Conservation (phyloP, 2,888 invertebrate genomes). For the Harmothoe impar region DNA sequence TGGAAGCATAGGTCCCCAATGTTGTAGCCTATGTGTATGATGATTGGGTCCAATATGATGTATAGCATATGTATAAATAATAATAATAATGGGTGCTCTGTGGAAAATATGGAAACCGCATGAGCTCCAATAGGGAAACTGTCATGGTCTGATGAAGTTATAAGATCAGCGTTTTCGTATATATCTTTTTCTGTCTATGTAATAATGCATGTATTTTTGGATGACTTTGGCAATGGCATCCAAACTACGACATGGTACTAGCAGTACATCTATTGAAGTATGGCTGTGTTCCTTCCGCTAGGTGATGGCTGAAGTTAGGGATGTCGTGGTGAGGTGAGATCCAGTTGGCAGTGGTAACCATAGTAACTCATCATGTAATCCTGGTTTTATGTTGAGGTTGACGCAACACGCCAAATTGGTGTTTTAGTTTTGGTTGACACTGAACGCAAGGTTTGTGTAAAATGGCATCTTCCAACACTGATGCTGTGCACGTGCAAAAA, state of each 20-base stretch:
- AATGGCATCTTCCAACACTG: no score
- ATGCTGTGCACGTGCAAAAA: no score
- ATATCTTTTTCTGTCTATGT: background rate
- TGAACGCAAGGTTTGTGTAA: no score
- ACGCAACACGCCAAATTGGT: no score
- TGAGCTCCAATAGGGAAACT: constrained; percentile 1
- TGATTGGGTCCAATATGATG: background rate
- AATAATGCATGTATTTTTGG: background rate
- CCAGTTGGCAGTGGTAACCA: no score
- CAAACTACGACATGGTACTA: no score
- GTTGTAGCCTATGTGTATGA: background rate
- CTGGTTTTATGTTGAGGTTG: no score
- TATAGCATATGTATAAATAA: background rate
- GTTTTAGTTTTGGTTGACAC: no score
- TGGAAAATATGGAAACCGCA: background rate
- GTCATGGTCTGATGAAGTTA: constrained; percentile 13
- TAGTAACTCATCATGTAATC: no score
- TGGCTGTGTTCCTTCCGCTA: background rate
- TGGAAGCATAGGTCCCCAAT: background rate
- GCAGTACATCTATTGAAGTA: background rate
- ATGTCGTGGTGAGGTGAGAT: background rate
- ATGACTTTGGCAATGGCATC: background rate
- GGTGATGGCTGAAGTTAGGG: background rate
- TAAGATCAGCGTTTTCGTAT: background rate
- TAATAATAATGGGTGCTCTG: background rate